Conservation (phyloP, 2,888 invertebrate species). For the Ctena decussata region DNA sequence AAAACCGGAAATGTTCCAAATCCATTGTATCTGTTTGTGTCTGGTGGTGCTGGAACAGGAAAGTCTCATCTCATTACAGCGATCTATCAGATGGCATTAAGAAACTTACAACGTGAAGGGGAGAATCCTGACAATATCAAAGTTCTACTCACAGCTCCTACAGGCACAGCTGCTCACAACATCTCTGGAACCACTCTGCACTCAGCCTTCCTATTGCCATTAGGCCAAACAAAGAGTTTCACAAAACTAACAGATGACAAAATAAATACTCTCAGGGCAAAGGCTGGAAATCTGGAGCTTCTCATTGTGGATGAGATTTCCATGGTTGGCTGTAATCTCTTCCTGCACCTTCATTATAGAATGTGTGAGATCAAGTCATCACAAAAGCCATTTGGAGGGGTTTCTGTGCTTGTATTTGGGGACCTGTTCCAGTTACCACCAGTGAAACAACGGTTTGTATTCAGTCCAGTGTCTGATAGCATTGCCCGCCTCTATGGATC, state of each 20-base stretch:
- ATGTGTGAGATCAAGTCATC: too few species aligned
- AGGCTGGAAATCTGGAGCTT: too few species aligned
- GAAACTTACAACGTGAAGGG: too few species aligned
- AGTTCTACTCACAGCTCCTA: too few species aligned
- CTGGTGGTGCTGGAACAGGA: constrained; percentile 65
- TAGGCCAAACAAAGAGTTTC: too few species aligned
- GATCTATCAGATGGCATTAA: constrained; percentile 55
- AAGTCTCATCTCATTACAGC: constrained; percentile 59
- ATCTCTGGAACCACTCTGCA: constrained; percentile 48
- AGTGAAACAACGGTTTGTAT: constrained; percentile 46
- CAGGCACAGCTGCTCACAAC: too few species aligned
- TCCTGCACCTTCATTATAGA: too few species aligned
- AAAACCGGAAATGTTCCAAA: constrained; percentile 24
- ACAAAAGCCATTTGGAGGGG: constrained; percentile 48
- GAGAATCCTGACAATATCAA: too few species aligned
- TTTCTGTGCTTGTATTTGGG: constrained; percentile 53
- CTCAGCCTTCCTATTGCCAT: constrained; percentile 45
- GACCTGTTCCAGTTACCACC: constrained; percentile 61
- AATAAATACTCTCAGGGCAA: too few species aligned
- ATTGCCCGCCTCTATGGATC: constrained; percentile 29
- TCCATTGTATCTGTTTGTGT: constrained; percentile 60
- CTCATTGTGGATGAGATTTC: too few species aligned
- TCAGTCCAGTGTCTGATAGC: constrained; percentile 1
- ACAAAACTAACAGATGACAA: too few species aligned
- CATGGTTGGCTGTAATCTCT: too few species aligned